Percentiles rank a stretch among this genome's conserved stretches.
Conservation (phyloP, 2,113 vertebrate genomes). For the Neofelis nebulosa region DNA sequence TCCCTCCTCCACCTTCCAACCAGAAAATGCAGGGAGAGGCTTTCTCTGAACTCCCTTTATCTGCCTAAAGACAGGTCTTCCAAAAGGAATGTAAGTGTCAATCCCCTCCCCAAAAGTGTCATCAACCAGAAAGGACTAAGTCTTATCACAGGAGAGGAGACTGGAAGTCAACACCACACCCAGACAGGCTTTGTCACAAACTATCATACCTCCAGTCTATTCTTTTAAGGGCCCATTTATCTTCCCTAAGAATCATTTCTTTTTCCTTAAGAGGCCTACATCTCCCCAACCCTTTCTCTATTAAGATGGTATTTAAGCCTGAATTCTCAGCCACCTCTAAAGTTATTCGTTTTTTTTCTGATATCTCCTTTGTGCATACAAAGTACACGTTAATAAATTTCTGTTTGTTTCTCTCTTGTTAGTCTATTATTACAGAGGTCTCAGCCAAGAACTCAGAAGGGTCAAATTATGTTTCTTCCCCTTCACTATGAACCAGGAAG, state of each 20-base stretch:
- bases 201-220: neutral
- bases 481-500: neutral
- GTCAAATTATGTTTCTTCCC: neutral
- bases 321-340: neutral
- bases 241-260: neutral
- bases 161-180: neutral
- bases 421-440: neutral
- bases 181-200: neutral
- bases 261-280: neutral
- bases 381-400: neutral
- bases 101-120: neutral
- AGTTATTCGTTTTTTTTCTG: neutral
- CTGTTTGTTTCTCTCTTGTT: neutral
- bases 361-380: neutral
- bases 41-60: neutral
- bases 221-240: neutral
- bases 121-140: neutral
- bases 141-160: neutral
- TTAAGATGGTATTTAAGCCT: neutral
- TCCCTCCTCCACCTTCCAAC: neutral
- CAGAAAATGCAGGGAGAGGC: neutral
- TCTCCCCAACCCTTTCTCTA: neutral
- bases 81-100: neutral
- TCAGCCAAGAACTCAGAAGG: neutral
- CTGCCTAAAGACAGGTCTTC: neutral